phyloP scores from a whole-genome alignment of 1,140 invertebrate species.

The Heliconius hewitsoni region DNA sequence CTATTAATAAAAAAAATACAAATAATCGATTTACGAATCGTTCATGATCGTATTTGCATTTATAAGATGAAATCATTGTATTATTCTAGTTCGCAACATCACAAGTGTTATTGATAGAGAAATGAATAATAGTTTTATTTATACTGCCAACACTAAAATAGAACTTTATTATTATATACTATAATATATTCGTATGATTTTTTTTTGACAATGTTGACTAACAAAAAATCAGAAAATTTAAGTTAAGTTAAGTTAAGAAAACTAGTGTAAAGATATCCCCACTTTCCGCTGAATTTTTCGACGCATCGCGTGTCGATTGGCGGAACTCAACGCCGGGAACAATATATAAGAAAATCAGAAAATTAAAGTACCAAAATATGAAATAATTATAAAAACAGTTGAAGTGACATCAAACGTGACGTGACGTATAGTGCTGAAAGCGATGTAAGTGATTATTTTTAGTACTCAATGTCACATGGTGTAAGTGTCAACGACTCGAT shows the following conservation, averaged over 20 bases:
- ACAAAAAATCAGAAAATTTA: neutral
- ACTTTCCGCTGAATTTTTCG: too few species aligned
- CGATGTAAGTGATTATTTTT: conserved; percentile 43
- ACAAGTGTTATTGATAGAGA: conserved; percentile 28
- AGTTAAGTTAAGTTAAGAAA: too few species aligned
- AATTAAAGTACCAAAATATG: too few species aligned
- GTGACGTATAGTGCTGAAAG: conserved; percentile 33
- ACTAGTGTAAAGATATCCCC: too few species aligned
- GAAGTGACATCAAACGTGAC: conserved; percentile 20
- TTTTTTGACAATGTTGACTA: neutral
- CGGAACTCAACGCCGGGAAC: too few species aligned
- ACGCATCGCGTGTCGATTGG: too few species aligned
- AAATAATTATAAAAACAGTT: neutral
- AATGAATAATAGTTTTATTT: conserved; percentile 28
- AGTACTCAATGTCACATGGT: conserved; percentile 53
- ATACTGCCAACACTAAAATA: conserved; percentile 17
- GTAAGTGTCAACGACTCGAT: conserved; percentile 50
- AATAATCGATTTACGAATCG: neutral
- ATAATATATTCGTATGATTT: neutral
- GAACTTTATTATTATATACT: conserved; percentile 13
- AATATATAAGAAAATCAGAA: too few species aligned
- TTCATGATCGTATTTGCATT: conserved; percentile 20
- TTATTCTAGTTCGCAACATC: conserved; percentile 22
- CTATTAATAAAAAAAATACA: neutral
- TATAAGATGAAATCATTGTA: conserved; percentile 24